phyloP scores from a whole-genome alignment of 2,113 vertebrate genomes.

The Parus major region DNA sequence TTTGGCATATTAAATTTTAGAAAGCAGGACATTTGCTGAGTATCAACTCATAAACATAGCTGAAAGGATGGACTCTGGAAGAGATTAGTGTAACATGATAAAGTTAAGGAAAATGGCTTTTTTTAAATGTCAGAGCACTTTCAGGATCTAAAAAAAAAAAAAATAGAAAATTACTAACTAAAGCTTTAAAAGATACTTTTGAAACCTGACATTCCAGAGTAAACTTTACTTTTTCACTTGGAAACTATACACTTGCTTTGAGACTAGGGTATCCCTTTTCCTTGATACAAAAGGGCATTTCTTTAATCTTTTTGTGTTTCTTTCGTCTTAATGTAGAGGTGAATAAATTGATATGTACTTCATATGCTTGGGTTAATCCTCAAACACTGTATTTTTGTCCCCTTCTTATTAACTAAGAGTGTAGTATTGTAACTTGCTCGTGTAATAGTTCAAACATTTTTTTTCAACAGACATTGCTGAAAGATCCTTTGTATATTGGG shows the following conservation, averaged over 20 bases:
- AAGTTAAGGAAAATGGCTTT: not conserved
- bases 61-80: not conserved
- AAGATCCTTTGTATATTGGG: slow-evolving; percentile 95
- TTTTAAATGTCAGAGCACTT: not conserved
- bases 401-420: not conserved
- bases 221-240: not conserved
- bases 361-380: slow-evolving; percentile 20
- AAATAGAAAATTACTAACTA: not conserved
- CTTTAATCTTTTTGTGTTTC: slow-evolving; percentile 31
- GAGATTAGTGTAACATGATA: not conserved
- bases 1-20: not conserved
- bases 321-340: not conserved
- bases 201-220: not conserved
- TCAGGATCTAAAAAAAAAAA: not conserved
- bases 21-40: not conserved
- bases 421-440: not conserved
- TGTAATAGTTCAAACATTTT: not conserved
- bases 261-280: not conserved
- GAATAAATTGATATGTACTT: not conserved
- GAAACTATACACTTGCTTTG: not conserved
- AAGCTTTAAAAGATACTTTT: not conserved
- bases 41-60: not conserved
- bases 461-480: slow-evolving; percentile 82
- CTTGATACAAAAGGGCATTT: not conserved
- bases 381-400: slow-evolving; percentile 2